Conservation (phyloP, 2,113 vertebrate species). For the Amblyornis subalaris region DNA sequence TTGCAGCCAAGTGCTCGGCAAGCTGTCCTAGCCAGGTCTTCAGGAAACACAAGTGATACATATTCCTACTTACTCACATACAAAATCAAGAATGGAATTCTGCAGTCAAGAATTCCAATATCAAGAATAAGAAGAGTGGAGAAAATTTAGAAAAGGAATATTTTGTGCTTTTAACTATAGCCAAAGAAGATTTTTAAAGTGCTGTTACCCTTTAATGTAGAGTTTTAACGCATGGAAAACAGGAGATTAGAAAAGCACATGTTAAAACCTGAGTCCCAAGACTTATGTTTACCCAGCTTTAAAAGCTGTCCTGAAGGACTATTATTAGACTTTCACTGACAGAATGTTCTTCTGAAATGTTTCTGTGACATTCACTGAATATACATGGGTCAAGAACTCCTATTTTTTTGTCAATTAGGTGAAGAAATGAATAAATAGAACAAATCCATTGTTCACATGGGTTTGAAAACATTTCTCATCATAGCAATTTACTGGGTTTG, state of each 20-base stretch:
- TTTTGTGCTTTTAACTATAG: neutral
- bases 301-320: neutral
- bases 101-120: neutral
- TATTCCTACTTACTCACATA: neutral
- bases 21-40: neutral
- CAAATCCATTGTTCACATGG: neutral
- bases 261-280: neutral
- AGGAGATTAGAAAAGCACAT: neutral
- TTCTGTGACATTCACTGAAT: neutral
- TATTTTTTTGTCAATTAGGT: neutral
- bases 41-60: neutral
- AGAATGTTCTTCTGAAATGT: neutral
- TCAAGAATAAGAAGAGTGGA: neutral
- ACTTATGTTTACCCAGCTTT: neutral
- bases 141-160: neutral
- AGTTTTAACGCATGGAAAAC: neutral
- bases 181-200: neutral
- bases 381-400: neutral
- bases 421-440: neutral
- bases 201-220: neutral
- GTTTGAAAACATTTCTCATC: neutral
- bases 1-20: neutral
- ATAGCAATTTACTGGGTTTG: neutral
- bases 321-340: neutral
- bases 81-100: neutral